Evolutionary conservation across 2,113 vertebrate species (phyloP), one percentile per base, ranked within the genome.

Genomic region (Pedionomus torquatus): DNA sequence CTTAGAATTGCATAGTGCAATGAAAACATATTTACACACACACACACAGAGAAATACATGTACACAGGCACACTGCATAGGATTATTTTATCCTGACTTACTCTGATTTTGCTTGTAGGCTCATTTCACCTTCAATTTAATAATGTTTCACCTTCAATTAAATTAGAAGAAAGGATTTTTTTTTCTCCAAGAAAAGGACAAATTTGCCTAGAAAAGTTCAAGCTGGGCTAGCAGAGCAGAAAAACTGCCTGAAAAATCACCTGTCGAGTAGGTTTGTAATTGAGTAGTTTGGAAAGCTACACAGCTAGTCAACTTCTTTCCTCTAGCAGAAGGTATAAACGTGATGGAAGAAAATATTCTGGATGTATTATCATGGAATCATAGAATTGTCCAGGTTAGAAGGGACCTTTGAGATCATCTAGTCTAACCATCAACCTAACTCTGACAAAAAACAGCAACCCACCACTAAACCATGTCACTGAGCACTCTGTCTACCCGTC

Each of bases 51-150:
- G 43, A 61, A n/a, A 33, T 18, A 76, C n/a, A 48, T 4, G 17
- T 19, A 63, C 14, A 21, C 12, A 58, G 13, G 37, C 63, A 86
- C 37, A 66, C 43, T 35, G 60, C 44, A 51, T 24, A 83, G 58
- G 35, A 89, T 65, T 17, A 57, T 81, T 95, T 91, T 77, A 85
- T 75, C 61, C 57, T 87, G 39, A 94, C 54, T 96, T 85, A 87
- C 44, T 93, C 63, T 23, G 18, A 33, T 96, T 88, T 88, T 51
- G 79, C 37, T 95, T 84, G 46, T 30, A 89, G 78, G 60, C 65
- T 49, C 70, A 7, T 31, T 94, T 90, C 44, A 71, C 8, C 2
- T 26, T 91, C 74, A 79, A 33, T 60, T 81, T 58, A 78, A 83
- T 58, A 30, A 13, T 57, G 28, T 75, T 95, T 87, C 30, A 81